Percentiles rank a stretch among this genome's conserved stretches.
Evolutionary conservation across 1,140 invertebrate genomes (phyloP).

Genomic region (Agraylea sexmaculata): DNA sequence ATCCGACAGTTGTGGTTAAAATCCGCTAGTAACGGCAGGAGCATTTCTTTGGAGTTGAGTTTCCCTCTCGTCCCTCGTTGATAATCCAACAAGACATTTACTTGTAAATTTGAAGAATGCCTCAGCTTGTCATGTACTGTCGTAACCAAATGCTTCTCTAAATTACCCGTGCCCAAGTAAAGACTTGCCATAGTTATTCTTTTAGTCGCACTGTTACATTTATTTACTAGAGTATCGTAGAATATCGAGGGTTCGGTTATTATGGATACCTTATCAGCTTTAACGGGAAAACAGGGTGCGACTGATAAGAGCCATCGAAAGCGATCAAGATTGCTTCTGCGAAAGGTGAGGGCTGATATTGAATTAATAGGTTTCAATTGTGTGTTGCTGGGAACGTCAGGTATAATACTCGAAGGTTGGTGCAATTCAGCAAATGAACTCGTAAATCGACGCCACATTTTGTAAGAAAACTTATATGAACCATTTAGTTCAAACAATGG

Average conservation of each 20-base stretch:
- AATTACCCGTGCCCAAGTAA: constrained; percentile 81
- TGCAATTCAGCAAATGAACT: constrained; percentile 16
- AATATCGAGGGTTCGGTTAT: constrained; percentile 64
- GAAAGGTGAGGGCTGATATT: constrained; percentile 13
- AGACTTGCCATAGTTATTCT: constrained; percentile 84
- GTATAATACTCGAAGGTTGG: constrained; percentile 16
- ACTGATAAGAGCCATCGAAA: constrained; percentile 54
- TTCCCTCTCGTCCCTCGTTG: constrained; percentile 77
- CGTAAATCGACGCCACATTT: constrained; percentile 19
- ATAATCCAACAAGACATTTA: constrained; percentile 82
- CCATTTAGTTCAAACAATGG: too few species aligned
- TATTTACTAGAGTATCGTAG: constrained; percentile 60
- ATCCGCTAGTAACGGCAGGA: constrained; percentile 57
- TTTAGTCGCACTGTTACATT: constrained; percentile 54
- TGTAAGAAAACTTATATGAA: too few species aligned
- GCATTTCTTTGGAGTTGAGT: constrained; percentile 62
- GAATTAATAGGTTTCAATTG: constrained; percentile 25
- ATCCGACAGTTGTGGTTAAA: constrained; percentile 41
- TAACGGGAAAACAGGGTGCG: constrained; percentile 60
- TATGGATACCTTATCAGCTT: constrained; percentile 56
- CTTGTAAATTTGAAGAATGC: constrained; percentile 45
- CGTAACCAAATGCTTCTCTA: constrained; percentile 70
- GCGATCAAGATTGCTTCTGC: constrained; percentile 25
- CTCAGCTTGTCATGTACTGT: constrained; percentile 46
- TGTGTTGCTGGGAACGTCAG: constrained; percentile 16